Conservation (phyloP, 2,797 vertebrate species). For the Siniperca obscura region DNA sequence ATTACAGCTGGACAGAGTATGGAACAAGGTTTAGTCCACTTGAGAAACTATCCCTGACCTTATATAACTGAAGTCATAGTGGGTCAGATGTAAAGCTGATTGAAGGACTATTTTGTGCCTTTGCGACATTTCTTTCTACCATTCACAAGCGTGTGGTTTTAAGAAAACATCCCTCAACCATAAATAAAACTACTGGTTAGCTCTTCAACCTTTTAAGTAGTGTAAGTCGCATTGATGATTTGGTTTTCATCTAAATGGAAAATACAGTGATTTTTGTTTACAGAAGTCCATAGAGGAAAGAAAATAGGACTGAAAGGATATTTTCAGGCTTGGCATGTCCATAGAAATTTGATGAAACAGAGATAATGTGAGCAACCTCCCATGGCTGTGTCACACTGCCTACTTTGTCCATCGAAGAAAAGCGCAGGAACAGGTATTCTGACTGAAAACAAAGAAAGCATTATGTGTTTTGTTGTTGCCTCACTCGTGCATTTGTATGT, state of each 20-base stretch:
- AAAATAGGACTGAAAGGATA: slow-evolving; percentile 21
- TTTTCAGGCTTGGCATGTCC: slow-evolving; percentile 14
- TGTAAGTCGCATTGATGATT: background rate
- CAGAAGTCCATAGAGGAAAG: background rate
- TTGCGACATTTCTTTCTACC: background rate
- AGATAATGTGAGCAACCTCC: slow-evolving; percentile 54
- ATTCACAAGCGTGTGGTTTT: background rate
- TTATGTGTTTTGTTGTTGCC: slow-evolving; percentile 61
- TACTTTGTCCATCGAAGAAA: slow-evolving; percentile 63
- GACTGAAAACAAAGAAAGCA: slow-evolving; percentile 55
- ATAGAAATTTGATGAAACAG: slow-evolving; percentile 46
- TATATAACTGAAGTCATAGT: slow-evolving; percentile 36
- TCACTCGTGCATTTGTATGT: slow-evolving; percentile 41
- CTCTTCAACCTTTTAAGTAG: background rate
- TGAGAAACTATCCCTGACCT: slow-evolving; percentile 34
- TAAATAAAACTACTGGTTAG: background rate
- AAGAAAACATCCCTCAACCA: background rate
- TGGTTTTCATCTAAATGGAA: background rate
- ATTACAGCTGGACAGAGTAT: slow-evolving; percentile 41
- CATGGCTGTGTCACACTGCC: slow-evolving; percentile 43
- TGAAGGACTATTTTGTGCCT: slow-evolving; percentile 40
- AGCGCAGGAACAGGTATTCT: slow-evolving; percentile 64
- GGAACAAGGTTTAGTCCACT: slow-evolving; percentile 16
- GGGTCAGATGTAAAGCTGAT: slow-evolving; percentile 46
- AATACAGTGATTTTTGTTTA: background rate